Percentiles rank a stretch among this genome's conserved stretches.
phyloP scores from a whole-genome alignment of 2,888 invertebrate species.

The Pollenia amentaria region DNA sequence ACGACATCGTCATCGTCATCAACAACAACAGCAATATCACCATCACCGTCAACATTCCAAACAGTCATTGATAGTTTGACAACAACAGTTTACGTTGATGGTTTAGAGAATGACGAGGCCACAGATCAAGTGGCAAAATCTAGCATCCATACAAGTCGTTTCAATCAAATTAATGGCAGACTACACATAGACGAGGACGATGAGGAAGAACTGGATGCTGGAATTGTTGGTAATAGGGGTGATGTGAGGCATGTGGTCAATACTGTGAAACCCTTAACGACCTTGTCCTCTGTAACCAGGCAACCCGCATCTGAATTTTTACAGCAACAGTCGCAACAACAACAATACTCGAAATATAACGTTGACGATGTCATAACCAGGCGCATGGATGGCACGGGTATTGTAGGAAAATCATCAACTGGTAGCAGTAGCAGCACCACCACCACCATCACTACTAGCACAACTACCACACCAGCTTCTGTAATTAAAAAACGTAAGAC shows the following conservation, averaged over 20 bases:
- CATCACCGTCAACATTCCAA: constrained; percentile 58
- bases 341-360: constrained; percentile 61
- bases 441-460: constrained; percentile 20
- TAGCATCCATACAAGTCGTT: constrained; percentile 82
- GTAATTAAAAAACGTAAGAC: constrained; percentile 71
- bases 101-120: constrained; percentile 77
- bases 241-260: constrained; percentile 72
- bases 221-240: background rate
- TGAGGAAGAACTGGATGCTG: constrained; percentile 62
- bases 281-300: constrained; percentile 73
- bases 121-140: constrained; percentile 83
- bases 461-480: constrained; percentile 50
- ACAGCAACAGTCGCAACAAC: constrained; percentile 74
- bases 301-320: constrained; percentile 53
- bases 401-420: constrained; percentile 33
- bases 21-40: constrained; percentile 30
- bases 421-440: constrained; percentile 22
- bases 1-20: background rate
- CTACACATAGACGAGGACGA: constrained; percentile 69
- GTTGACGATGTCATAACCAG: constrained; percentile 77
- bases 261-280: constrained; percentile 77
- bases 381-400: constrained; percentile 73
- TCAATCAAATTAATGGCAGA: constrained; percentile 81
- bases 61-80: constrained; percentile 73
- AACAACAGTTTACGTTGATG: constrained; percentile 76